These are phyloP conservation scores for Andrena trimmerana DNA, from an alignment of 2,888 invertebrate species.

Conservation along the genomic window DNA sequence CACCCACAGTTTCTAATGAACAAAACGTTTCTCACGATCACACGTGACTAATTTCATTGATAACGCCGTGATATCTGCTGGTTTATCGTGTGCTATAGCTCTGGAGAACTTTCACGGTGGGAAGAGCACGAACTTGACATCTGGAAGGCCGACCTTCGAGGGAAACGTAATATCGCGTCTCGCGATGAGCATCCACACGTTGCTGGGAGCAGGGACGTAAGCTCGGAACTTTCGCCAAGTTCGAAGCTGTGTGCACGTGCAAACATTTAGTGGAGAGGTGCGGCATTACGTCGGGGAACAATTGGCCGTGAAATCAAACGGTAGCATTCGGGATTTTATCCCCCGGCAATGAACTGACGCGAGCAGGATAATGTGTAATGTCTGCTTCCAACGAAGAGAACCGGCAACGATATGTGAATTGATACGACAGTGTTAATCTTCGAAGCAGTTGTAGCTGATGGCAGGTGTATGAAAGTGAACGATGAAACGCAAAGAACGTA, in stretches of 20 bases:
- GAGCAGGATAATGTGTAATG: neutral
- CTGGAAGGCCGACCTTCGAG: conserved; percentile 13
- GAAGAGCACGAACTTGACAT: conserved; percentile 59
- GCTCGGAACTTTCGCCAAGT: neutral
- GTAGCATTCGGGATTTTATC: neutral
- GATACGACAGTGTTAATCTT: neutral
- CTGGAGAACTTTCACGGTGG: neutral
- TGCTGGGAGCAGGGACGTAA: neutral
- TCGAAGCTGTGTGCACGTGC: neutral
- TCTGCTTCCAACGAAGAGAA: neutral
- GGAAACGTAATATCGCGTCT: conserved; percentile 17
- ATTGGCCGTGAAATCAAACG: conserved; percentile 10
- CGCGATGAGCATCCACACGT: neutral
- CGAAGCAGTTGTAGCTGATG: neutral
- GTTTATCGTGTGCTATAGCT: neutral
- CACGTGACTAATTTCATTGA: neutral
- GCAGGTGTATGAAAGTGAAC: neutral
- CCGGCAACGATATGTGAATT: neutral
- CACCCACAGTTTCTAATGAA: neutral
- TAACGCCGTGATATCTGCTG: neutral
- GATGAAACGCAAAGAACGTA: conserved; percentile 48
- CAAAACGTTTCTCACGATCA: neutral
- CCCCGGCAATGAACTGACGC: neutral
- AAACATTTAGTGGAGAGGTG: neutral
- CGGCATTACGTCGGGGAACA: conserved; percentile 6